These are phyloP conservation scores for Phortica okadai DNA, from an alignment of 2,888 invertebrate genomes.

Conservation along the genomic window DNA sequence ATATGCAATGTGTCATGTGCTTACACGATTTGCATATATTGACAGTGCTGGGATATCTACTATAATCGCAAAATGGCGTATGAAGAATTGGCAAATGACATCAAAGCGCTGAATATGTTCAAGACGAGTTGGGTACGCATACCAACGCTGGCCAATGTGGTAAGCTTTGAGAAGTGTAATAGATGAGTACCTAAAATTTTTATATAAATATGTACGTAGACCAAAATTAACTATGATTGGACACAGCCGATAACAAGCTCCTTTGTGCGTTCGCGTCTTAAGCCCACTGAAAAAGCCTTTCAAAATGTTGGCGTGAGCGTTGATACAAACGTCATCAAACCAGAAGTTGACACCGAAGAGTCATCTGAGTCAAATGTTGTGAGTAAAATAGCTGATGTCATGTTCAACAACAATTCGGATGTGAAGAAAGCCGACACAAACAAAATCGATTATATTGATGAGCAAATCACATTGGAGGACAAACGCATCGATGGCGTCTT, in stretches of 20 bases:
- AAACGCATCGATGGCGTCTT: not conserved
- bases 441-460: not conserved
- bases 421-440: not conserved
- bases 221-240: not conserved
- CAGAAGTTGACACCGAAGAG: not conserved
- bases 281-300: not conserved
- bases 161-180: not conserved
- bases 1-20: not conserved
- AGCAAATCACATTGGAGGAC: constrained; percentile 7
- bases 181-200: not conserved
- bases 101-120: not conserved
- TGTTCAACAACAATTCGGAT: not conserved
- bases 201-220: not conserved
- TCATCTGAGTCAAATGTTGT: not conserved
- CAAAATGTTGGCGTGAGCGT: not conserved
- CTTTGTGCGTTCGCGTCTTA: not conserved
- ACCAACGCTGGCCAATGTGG: not conserved
- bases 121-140: constrained; percentile 23
- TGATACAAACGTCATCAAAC: not conserved
- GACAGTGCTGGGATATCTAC: constrained; percentile 4
- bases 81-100: not conserved
- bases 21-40: not conserved
- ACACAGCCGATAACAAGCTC: not conserved
- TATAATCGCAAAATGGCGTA: constrained; percentile 11
- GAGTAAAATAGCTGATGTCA: not conserved